Evolutionary conservation across 2,113 vertebrate species (phyloP), one percentile per base, ranked within the genome.

Genomic region (Herpailurus yagouaroundi): DNA sequence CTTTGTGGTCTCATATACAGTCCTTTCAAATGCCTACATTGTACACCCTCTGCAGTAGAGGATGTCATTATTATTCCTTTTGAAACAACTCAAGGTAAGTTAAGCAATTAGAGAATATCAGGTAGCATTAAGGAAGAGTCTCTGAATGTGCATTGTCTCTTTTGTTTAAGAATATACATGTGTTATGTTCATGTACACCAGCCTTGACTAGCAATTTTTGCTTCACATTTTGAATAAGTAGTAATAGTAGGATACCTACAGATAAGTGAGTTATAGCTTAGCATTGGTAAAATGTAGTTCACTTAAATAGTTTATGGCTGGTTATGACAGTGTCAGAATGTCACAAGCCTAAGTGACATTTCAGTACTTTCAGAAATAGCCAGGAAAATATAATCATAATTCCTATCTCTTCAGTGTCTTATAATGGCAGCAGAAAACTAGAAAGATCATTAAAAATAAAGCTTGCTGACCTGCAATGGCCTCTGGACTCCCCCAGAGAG

Each of bases 391-490:
- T 60, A 90, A 97, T 87, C 89, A 94, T 93, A 89, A 97, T 93
- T 97, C 90, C 95, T 81, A 95, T 88, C 97, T 97, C 91, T 96
- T 89, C 63, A 81, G 93, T 97, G 92, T 93, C 74, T 97, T 97
- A 85, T 23, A 91, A 97, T 91, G 91, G 73, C 60, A 93, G 76
- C 88, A 94, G 97, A 55, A 97, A 98, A 94, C 94, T 45, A 91
- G 94, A 73, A 89, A 68, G 79, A 97, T 97, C 95, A 97, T 98
- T 98, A 97, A 97, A 98, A 95, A 95, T 96, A 95, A 95, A 97
- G 94, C 88, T 90, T 95, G 81, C 91, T 97, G 96, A 97, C 95
- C 97, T 96, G 96, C 63, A 92, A 66, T 69, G 96, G 95, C 93
- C 90, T 71, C 96, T 79, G 91, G 93, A 91, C 68, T 93, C 85